Conservation (phyloP, 2,797 vertebrate species). For the Masticophis lateralis region DNA sequence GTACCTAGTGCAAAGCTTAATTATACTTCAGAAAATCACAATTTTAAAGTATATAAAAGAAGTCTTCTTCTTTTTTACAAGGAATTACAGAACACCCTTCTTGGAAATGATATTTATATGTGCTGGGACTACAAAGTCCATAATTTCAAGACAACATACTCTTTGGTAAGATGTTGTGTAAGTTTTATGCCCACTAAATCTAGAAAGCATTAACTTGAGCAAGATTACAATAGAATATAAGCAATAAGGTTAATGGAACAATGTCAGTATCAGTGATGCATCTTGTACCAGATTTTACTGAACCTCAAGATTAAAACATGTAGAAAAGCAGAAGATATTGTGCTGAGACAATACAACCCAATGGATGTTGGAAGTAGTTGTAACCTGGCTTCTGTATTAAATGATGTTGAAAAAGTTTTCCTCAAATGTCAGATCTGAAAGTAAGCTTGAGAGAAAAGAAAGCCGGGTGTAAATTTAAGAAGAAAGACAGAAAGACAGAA, state of each 20-base stretch:
- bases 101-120: not conserved
- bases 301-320: not conserved
- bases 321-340: not conserved
- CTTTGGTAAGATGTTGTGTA: not conserved
- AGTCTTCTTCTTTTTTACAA: not conserved
- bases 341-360: not conserved
- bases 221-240: not conserved
- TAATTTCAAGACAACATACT: not conserved
- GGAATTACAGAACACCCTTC: not conserved
- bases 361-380: slow-evolving; percentile 9
- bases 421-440: not conserved
- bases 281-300: not conserved
- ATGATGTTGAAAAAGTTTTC: not conserved
- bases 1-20: not conserved
- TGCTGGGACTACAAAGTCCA: not conserved
- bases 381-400: slow-evolving; percentile 17
- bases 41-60: not conserved
- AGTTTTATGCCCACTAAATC: not conserved
- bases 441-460: fast-evolving
- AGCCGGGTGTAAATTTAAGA: slow-evolving; percentile 8
- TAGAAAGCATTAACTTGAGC: not conserved
- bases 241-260: not conserved
- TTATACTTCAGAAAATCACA: not conserved
- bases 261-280: not conserved
- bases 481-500: too few relatives aligned